Conservation (phyloP, 2,113 vertebrate species). For the Osmerus eperlanus region DNA sequence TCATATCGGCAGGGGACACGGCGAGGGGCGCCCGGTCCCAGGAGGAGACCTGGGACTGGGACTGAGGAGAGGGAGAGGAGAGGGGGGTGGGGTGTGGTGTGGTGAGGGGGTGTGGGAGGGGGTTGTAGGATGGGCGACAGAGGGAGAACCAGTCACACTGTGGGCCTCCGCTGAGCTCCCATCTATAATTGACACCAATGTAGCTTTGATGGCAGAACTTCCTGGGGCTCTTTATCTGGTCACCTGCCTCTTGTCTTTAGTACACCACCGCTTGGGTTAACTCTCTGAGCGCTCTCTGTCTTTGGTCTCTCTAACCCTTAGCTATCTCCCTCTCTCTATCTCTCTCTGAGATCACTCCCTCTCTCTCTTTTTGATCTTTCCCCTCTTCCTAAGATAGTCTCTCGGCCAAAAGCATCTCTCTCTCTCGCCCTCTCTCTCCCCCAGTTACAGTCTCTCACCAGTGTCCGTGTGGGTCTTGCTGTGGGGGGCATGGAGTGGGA, state of each 20-base stretch:
- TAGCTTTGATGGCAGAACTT: background rate
- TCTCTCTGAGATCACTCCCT: background rate
- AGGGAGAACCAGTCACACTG: background rate
- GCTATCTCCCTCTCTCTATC: background rate
- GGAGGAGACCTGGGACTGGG: conserved; percentile 64
- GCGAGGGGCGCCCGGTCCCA: conserved; percentile 73
- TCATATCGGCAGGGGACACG: conserved; percentile 80
- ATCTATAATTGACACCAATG: conserved; percentile 23
- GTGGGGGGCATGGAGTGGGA: conserved; percentile 63
- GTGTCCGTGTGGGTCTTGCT: conserved; percentile 58
- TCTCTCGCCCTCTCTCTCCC: background rate
- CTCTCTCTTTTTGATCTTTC: conserved; percentile 23
- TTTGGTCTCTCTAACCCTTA: background rate
- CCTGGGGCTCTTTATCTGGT: background rate
- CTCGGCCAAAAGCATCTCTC: background rate
- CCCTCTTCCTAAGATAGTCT: background rate
- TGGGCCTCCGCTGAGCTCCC: conserved; percentile 15
- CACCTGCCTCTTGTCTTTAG: background rate
- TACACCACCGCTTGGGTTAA: conserved; percentile 8
- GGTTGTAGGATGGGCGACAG: too few relatives aligned
- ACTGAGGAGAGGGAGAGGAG: conserved; percentile 8
- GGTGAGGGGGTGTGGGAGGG: too few relatives aligned
- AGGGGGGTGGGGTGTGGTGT: too few relatives aligned
- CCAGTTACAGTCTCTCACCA: conserved; percentile 57
- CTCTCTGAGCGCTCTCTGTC: background rate